phyloP scores from a whole-genome alignment of 1,140 invertebrate species.

The Drosophila willistoni region DNA sequence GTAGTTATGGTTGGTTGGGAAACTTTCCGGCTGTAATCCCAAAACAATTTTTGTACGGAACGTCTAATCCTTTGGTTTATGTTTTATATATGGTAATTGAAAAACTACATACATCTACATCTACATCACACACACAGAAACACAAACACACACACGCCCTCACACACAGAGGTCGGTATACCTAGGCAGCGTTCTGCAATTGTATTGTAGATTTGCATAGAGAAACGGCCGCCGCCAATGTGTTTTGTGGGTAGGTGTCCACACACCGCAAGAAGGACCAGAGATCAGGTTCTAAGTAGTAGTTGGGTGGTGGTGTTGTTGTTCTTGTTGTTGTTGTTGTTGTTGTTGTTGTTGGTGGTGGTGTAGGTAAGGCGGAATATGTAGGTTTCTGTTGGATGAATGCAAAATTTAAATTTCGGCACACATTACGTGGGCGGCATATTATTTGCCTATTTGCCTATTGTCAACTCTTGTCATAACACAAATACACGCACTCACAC shows the following conservation, averaged over 20 bases:
- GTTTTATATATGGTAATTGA: conserved; percentile 67
- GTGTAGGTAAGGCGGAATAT: neutral
- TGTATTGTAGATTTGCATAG: conserved; percentile 62
- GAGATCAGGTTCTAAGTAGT: neutral
- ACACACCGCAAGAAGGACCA: conserved; percentile 6
- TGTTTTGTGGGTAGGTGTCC: conserved; percentile 15
- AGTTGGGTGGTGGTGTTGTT: neutral
- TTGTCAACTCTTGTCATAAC: conserved; percentile 61
- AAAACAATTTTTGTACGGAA: conserved; percentile 30
- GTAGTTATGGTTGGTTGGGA: conserved; percentile 8
- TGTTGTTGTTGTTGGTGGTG: neutral
- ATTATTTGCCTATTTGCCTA: conserved; percentile 64
- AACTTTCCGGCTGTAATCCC: conserved; percentile 26
- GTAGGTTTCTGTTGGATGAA: neutral
- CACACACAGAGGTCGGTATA: conserved; percentile 7
- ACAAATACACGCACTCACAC: conserved; percentile 20
- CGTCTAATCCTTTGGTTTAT: conserved; percentile 72
- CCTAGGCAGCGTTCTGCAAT: conserved; percentile 24
- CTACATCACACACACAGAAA: conserved; percentile 18
- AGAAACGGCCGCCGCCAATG: conserved; percentile 18
- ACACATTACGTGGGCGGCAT: conserved; percentile 77
- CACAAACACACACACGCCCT: conserved; percentile 22
- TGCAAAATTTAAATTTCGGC: conserved; percentile 75
- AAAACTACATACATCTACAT: conserved; percentile 33
- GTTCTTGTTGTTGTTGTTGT: neutral